phyloP scores from a whole-genome alignment of 2,113 vertebrate genomes.

The Polypterus bichir region DNA sequence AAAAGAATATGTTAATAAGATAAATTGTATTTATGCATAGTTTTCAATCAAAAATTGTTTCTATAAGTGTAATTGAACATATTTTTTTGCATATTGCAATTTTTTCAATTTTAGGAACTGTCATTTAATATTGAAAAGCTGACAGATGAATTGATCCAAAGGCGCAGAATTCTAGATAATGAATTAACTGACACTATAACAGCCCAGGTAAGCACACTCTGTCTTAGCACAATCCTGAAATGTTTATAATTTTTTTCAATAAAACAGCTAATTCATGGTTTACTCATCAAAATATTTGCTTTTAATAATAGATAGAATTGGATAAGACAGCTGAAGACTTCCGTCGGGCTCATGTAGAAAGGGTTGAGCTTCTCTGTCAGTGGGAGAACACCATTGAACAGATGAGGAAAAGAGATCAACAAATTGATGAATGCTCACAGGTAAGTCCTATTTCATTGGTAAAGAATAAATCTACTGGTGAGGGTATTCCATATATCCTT shows the following conservation, averaged over 20 bases:
- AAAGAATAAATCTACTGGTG: too few relatives aligned
- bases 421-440: conserved; percentile 69
- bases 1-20: too few relatives aligned
- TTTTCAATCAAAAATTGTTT: too few relatives aligned
- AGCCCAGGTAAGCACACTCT: conserved; percentile 56
- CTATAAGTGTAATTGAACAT: too few relatives aligned
- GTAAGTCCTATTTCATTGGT: conserved; percentile 38
- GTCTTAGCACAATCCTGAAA: not conserved
- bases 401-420: conserved; percentile 73
- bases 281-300: conserved; percentile 5
- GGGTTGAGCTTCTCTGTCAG: conserved; percentile 74
- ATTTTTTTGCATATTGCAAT: not conserved
- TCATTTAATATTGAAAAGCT: conserved; percentile 70
- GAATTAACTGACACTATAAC: conserved; percentile 72
- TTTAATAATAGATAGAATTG: conserved; percentile 64
- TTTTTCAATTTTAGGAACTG: conserved; percentile 49
- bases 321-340: conserved; percentile 78
- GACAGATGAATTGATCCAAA: conserved; percentile 60
- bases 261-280: too few relatives aligned
- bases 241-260: not conserved
- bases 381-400: conserved; percentile 85
- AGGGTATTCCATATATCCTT: too few relatives aligned
- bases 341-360: conserved; percentile 64
- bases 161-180: conserved; percentile 63
- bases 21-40: too few relatives aligned